Evolutionary conservation across 2,888 invertebrate genomes (phyloP).

Genomic region (Zootermopsis nevadensis): DNA sequence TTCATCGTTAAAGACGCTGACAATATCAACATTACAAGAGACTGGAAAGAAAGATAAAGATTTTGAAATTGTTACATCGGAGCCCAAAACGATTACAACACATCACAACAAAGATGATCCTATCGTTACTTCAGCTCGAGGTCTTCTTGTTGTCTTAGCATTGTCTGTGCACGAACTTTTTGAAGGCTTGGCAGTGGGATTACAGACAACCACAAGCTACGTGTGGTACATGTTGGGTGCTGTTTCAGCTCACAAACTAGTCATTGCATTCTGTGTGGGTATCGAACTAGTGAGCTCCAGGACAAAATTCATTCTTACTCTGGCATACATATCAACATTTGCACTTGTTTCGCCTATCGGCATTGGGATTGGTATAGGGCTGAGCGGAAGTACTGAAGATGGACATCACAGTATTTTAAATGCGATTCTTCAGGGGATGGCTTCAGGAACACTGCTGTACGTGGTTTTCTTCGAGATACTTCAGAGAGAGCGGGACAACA

Average conservation of each 20-base stretch:
- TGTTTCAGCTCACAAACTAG: slow-evolving; percentile 85
- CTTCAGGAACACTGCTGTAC: slow-evolving; percentile 92
- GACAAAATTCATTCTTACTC: slow-evolving; percentile 71
- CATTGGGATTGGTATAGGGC: slow-evolving; percentile 71
- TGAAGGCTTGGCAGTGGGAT: slow-evolving; percentile 85
- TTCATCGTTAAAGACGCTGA: not conserved
- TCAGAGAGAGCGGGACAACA: slow-evolving; percentile 68
- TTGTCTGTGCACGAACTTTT: slow-evolving; percentile 88
- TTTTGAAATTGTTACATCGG: not conserved
- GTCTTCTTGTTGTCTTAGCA: slow-evolving; percentile 83
- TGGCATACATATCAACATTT: slow-evolving; percentile 79
- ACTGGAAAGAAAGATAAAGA: not conserved
- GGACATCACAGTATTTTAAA: slow-evolving; percentile 69
- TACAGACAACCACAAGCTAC: slow-evolving; percentile 72
- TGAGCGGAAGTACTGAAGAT: slow-evolving; percentile 68
- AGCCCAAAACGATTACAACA: not conserved
- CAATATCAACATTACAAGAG: not conserved
- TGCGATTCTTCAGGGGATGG: slow-evolving; percentile 78
- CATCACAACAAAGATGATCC: not conserved
- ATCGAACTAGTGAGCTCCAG: slow-evolving; percentile 81
- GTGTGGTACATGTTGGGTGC: slow-evolving; percentile 87
- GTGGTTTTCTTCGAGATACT: slow-evolving; percentile 98
- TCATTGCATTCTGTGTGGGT: slow-evolving; percentile 89
- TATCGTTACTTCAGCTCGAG: slow-evolving; percentile 58
- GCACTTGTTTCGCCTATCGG: slow-evolving; percentile 85